Conservation (phyloP, 2,113 vertebrate genomes). For the Rhinopithecus roxellana region DNA sequence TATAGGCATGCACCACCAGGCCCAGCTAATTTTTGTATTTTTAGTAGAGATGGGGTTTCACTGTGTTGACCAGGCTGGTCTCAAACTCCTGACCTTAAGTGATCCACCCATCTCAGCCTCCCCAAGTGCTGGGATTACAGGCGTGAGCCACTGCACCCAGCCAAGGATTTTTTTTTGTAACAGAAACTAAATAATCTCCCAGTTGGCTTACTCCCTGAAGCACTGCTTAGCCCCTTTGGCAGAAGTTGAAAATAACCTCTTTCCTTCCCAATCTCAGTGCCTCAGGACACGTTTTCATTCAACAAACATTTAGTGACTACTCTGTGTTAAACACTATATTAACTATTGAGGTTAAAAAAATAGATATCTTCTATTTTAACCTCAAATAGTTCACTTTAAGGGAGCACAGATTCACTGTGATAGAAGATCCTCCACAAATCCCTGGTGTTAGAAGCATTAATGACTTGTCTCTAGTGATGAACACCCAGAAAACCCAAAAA, state of each 20-base stretch:
- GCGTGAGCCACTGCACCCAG: too few species aligned
- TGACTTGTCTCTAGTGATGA: neutral
- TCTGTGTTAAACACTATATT: neutral
- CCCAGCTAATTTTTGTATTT: too few species aligned
- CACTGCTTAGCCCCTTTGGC: neutral
- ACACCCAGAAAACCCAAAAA: neutral
- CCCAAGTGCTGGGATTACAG: too few species aligned
- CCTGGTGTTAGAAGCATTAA: neutral
- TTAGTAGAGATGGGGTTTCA: too few species aligned
- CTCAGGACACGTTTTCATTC: neutral
- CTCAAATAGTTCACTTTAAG: neutral
- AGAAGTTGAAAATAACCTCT: neutral
- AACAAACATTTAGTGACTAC: neutral
- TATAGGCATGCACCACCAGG: too few species aligned
- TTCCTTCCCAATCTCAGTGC: neutral
- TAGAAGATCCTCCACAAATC: neutral
- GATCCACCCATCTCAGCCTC: too few species aligned
- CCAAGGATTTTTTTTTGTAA: neutral
- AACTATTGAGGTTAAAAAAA: neutral
- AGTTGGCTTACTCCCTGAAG: neutral
- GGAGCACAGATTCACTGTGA: neutral
- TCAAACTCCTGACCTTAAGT: too few species aligned
- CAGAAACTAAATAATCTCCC: neutral
- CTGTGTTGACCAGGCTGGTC: too few species aligned
- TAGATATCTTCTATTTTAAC: neutral